Evolutionary conservation across 2,113 vertebrate genomes (phyloP), one percentile per base, ranked within the genome.

Genomic region (Chiloscyllium plagiosum): DNA sequence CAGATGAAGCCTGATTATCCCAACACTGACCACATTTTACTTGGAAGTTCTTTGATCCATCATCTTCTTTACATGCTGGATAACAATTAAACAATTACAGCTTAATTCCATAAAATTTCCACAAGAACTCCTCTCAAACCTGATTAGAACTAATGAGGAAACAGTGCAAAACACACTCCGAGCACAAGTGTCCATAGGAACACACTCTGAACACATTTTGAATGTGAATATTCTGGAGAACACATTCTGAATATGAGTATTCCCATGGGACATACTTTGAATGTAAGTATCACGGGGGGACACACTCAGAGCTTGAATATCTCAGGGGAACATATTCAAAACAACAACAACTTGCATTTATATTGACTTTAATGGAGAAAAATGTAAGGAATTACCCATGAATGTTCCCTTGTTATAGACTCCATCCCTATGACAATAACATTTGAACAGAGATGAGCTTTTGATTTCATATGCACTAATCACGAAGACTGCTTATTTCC

Each of bases 261-360:
- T 33, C 33, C 78, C 78, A 83, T 3, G 33, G 78, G 33, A 80
- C 78, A 83, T 12, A 83, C 78, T 17, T 13, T n/a, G 76, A 80
- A 26, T 37, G 29, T 29, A 80, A 29, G 76, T 80, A 80, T 10
- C 26, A 0, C 24, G 10, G 70, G 2, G 19, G 29, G 33, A 29
- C 29, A 33, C 70, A 76, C 26, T 29, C 26, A 76, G 70, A 76
- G 70, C 70, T 10, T 12, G 70, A 76, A 5, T 29, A 13, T 19
- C 33, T 12, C 17, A 10, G 29, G 37, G 20, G n/a, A 85, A 47
- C 96, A 96, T 96, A 96, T 96, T 97, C 70, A 76, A 29, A 33
- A 33, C 72, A 76, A 8, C 72, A 72, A 8, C 72, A 72, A 72
- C 24, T 72, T 24, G 24, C 69, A 29, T 26, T 24, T 29, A 24